These are phyloP conservation scores for Ornithoptera alexandrae DNA, from an alignment of 2,888 invertebrate genomes.

Conservation along the genomic window DNA sequence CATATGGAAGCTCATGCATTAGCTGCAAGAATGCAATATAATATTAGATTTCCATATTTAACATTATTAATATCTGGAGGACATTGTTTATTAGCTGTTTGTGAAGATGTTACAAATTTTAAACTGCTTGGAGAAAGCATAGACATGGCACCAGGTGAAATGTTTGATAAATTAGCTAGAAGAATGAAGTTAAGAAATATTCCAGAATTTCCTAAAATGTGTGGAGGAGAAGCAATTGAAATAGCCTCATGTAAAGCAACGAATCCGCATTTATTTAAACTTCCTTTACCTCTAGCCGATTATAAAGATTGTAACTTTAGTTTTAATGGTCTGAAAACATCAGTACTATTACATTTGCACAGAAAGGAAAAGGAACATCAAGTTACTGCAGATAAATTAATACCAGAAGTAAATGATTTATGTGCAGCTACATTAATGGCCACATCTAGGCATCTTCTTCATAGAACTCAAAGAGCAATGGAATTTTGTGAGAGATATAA, in stretches of 20 bases:
- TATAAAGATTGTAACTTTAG: conserved; percentile 93
- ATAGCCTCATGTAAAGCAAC: conserved; percentile 85
- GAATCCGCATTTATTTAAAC: conserved; percentile 83
- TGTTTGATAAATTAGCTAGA: conserved; percentile 95
- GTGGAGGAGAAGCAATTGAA: conserved; percentile 94
- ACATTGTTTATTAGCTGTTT: conserved; percentile 91
- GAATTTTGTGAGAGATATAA: conserved; percentile 83
- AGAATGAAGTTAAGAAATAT: conserved; percentile 89
- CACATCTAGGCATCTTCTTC: conserved; percentile 88
- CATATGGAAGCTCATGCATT: conserved; percentile 99
- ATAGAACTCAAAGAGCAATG: conserved; percentile 92
- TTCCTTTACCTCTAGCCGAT: conserved; percentile 83
- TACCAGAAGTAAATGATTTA: conserved; percentile 88
- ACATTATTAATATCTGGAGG: conserved; percentile 96
- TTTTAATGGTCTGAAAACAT: conserved; percentile 91
- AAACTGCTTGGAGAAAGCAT: conserved; percentile 87
- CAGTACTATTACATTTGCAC: conserved; percentile 75
- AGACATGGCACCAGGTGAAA: conserved; percentile 96
- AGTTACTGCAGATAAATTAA: conserved; percentile 83
- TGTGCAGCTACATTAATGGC: conserved; percentile 91
- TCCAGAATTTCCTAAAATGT: conserved; percentile 85
- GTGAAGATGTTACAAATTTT: conserved; percentile 86
- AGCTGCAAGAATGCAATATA: conserved; percentile 87
- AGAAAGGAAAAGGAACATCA: conserved; percentile 80
- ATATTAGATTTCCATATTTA: conserved; percentile 91